These are phyloP conservation scores for Gambusia affinis DNA, from an alignment of 2,113 vertebrate genomes.

Conservation along the genomic window DNA sequence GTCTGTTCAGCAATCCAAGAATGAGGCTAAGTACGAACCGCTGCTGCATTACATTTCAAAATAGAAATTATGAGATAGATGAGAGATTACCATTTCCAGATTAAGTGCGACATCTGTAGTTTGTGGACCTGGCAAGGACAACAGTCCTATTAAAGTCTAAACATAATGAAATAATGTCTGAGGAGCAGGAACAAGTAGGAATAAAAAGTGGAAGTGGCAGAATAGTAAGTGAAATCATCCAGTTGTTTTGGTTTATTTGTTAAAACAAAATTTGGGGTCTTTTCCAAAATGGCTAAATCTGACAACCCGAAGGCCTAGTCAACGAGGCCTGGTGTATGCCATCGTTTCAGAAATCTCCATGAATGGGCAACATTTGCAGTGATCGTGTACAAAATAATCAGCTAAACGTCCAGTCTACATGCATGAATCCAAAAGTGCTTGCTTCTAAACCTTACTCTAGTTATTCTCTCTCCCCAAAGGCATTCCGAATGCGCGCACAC, in stretches of 20 bases:
- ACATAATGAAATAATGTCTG: conserved; percentile 19
- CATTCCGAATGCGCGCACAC: conserved; percentile 33
- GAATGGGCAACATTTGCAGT: conserved; percentile 40
- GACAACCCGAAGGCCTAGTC: conserved; percentile 58
- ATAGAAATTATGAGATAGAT: conserved; percentile 36
- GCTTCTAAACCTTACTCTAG: conserved; percentile 50
- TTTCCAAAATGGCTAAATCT: conserved; percentile 46
- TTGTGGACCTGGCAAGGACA: conserved; percentile 55
- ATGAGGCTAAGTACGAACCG: not conserved
- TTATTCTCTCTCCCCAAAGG: conserved; percentile 18
- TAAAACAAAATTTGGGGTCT: conserved; percentile 42
- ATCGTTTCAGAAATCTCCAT: conserved; percentile 38
- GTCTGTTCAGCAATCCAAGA: conserved; percentile 6
- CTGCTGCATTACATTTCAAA: conserved; percentile 31
- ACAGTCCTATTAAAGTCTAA: conserved; percentile 15
- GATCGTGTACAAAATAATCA: conserved; percentile 38
- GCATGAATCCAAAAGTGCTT: conserved; percentile 44
- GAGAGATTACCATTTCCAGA: conserved; percentile 63
- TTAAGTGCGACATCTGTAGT: conserved; percentile 63
- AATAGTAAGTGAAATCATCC: conserved; percentile 30
- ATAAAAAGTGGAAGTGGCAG: conserved; percentile 7
- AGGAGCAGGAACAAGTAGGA: conserved; percentile 31
- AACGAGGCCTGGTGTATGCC: conserved; percentile 59
- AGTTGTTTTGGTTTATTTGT: conserved; percentile 31
- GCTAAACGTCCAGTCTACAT: conserved; percentile 32